Evolutionary conservation across 1,140 invertebrate species (phyloP).

Genomic region (Camponotus floridanus): DNA sequence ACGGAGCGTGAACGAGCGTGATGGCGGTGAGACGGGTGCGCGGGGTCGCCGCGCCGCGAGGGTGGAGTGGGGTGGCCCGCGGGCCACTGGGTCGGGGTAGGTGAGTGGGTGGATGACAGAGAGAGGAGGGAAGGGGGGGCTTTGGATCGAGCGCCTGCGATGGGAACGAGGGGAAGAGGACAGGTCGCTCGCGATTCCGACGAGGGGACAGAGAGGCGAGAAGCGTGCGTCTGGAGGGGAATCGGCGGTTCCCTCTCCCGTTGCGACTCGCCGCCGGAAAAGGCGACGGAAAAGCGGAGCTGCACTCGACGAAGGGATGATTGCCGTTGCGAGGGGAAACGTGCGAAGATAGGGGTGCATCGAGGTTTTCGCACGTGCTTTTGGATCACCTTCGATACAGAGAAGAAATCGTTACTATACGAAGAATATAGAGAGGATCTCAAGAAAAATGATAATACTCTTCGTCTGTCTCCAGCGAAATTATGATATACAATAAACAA

Average conservation of each 20-base stretch:
- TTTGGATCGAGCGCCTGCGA: conserved; percentile 49
- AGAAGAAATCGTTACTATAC: background rate
- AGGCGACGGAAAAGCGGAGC: conserved; percentile 51
- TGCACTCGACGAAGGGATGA: conserved; percentile 48
- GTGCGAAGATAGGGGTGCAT: conserved; percentile 4
- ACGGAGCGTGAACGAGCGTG: conserved; percentile 73
- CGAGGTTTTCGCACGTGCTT: conserved; percentile 29
- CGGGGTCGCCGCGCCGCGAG: conserved; percentile 78
- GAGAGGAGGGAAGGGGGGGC: background rate
- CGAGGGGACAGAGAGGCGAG: conserved; percentile 4
- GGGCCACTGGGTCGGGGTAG: conserved; percentile 77
- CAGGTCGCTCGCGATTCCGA: conserved; percentile 26
- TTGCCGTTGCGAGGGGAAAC: conserved; percentile 22
- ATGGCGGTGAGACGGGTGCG: conserved; percentile 80
- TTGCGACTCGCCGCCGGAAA: conserved; percentile 46
- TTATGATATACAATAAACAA: background rate
- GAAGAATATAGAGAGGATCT: conserved; percentile 4
- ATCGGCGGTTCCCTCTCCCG: background rate
- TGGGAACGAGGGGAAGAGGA: conserved; percentile 9
- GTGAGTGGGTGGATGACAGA: conserved; percentile 66
- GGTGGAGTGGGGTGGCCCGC: conserved; percentile 76
- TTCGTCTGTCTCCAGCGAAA: background rate
- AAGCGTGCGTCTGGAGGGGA: conserved; percentile 15
- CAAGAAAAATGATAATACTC: background rate
- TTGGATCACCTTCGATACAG: conserved; percentile 2